These are phyloP conservation scores for Trissolcus basalis DNA, from an alignment of 1,140 invertebrate species.

Conservation along the genomic window DNA sequence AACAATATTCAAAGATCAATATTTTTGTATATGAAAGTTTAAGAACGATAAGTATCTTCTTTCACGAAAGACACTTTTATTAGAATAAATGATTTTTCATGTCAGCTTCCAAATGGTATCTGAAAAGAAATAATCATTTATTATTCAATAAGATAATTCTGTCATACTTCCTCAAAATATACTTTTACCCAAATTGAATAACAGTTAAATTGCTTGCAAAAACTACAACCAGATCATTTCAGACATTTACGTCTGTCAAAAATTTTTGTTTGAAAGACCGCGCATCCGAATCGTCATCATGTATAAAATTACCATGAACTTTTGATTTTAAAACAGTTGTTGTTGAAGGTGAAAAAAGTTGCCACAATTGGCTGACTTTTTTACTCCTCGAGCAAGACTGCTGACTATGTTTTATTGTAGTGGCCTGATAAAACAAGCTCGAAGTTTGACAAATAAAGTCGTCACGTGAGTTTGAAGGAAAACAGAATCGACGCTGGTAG, in stretches of 20 bases:
- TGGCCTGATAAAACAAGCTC: constrained; percentile 1
- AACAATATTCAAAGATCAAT: constrained; percentile 29
- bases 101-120: constrained; percentile 36
- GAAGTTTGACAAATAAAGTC: constrained; percentile 50
- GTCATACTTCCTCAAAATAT: too few species aligned
- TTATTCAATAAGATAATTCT: not conserved
- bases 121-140: constrained; percentile 37
- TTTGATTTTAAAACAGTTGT: too few species aligned
- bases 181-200: too few species aligned
- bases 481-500: constrained; percentile 40
- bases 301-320: too few species aligned
- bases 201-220: too few species aligned
- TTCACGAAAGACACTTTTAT: constrained; percentile 41
- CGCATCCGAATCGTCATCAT: too few species aligned
- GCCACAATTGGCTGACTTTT: too few species aligned
- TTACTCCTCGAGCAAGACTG: too few species aligned
- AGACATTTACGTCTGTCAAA: too few species aligned
- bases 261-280: too few species aligned
- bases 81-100: constrained; percentile 37
- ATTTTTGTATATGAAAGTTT: constrained; percentile 31
- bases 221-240: too few species aligned
- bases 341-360: too few species aligned
- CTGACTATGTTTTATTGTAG: constrained; percentile 4
- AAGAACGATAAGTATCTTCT: constrained; percentile 44
- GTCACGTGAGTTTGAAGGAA: constrained; percentile 35